Evolutionary conservation across 2,888 invertebrate species (phyloP), one percentile per base, ranked within the genome.

Genomic region (Desoria tigrina): DNA sequence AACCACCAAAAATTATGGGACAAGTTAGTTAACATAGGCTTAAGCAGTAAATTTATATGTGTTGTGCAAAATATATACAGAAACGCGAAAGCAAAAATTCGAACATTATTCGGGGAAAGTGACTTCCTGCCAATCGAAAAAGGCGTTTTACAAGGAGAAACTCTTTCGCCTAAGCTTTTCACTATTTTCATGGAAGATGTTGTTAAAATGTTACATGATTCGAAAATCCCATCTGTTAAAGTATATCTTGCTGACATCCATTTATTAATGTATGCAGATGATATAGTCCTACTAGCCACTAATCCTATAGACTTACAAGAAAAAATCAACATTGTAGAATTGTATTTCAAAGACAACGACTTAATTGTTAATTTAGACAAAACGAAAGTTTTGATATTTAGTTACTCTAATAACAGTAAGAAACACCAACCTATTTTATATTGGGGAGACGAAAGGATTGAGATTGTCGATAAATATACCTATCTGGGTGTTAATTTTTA

Each of bases 11-110:
- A 63, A 11, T 24, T 66, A 6, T 66, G 66, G 66, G 16, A 24
- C 14, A 66, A 66, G 23, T 23, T 66, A 14, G 16, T n/a, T 24
- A 28, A 56, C 2, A 6, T 60, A 39, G 63, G 60, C 18, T 9
- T 66, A 1, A 66, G 66, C 42, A 16, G 54, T 0, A 55, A 63
- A 23, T 59, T 63, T 49, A 42, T 64, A n/a, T 37, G 21, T n/a
- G n/a, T 64, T 1, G 42, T 59, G n/a, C 26, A 53, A 39, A 1
- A 9, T 16, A 60, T 65, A 2, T 65, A 65, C 37, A 32, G 9
- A 1, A 23, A 32, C n/a, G 50, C 49, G 1, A 65, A 21, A 37
- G 61, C 61, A 14, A 56, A 42, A 55, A 26, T 65, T 2, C 24
- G 56, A 18, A 61, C 61, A 2, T 9, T 7, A 1, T 24, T 32